A percentile compares a stretch with the other conserved stretches of the same genome.
phyloP scores from a whole-genome alignment of 2,888 invertebrate genomes.

The Caenorhabditis uteleia region DNA sequence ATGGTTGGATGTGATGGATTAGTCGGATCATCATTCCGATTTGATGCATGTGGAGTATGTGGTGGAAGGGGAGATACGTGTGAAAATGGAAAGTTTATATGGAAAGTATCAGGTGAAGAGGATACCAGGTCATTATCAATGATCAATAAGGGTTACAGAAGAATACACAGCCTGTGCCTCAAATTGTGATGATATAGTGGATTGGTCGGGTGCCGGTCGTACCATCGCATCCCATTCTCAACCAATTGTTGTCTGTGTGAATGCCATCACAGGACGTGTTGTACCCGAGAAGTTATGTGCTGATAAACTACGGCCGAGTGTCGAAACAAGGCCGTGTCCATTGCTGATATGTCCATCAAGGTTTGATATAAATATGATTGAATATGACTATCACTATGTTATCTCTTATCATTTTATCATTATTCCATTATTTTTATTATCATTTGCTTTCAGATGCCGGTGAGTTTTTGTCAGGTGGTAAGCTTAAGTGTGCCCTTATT shows the following conservation, averaged over 20 bases:
- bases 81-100: constrained; percentile 83
- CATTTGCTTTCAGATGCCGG: constrained; percentile 38
- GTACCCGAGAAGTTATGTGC: constrained; percentile 67
- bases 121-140: background rate
- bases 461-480: constrained; percentile 25
- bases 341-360: constrained; percentile 61
- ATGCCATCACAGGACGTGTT: constrained; percentile 53
- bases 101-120: constrained; percentile 76
- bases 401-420: background rate
- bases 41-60: constrained; percentile 75
- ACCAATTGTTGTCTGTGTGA: constrained; percentile 59
- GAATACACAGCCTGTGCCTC: constrained; percentile 50
- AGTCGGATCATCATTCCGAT: constrained; percentile 72
- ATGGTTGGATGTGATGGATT: constrained; percentile 74
- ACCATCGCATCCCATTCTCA: constrained; percentile 25
- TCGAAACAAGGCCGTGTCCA: constrained; percentile 54
- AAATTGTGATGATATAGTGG: constrained; percentile 37
- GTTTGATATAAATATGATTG: constrained; percentile 24
- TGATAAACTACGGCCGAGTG: constrained; percentile 57
- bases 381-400: constrained; percentile 6
- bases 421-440: constrained; percentile 3
- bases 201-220: constrained; percentile 25
- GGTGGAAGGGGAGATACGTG: constrained; percentile 77
- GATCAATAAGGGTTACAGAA: constrained; percentile 14
- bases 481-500: constrained; percentile 38